Conservation (phyloP, 2,113 vertebrate genomes). For the Eublepharis macularius region DNA sequence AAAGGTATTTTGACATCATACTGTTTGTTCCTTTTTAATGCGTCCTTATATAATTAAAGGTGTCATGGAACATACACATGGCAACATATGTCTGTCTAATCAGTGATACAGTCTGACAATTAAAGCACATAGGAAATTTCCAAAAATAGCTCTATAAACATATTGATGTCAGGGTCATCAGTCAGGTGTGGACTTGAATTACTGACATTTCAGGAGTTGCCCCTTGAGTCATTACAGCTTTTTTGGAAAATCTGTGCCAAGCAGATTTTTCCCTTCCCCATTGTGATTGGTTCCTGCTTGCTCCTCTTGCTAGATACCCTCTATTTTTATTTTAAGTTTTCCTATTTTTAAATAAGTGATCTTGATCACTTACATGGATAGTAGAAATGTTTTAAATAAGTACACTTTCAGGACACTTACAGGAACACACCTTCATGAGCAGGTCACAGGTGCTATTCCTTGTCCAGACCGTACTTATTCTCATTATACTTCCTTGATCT, state of each 20-base stretch:
- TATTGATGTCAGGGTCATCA: not conserved
- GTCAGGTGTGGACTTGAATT: not conserved
- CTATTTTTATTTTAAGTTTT: no score
- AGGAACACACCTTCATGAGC: not conserved
- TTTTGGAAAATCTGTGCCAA: not conserved
- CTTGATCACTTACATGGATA: no score
- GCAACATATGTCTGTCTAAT: not conserved
- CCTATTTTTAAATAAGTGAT: no score
- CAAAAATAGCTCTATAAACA: not conserved
- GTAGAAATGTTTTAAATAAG: no score
- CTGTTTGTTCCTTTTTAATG: not conserved
- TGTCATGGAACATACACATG: not conserved
- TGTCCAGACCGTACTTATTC: not conserved
- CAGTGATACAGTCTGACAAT: not conserved
- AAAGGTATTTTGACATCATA: slow-evolving; percentile 26
- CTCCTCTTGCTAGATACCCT: not conserved
- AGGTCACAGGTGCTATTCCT: not conserved
- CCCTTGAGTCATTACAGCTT: not conserved
- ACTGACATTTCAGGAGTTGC: not conserved
- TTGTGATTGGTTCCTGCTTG: not conserved
- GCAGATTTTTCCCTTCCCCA: not conserved
- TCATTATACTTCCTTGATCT: no score
- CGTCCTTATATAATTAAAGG: not conserved
- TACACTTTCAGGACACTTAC: not conserved
- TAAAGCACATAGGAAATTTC: not conserved